Percentiles rank a stretch among this genome's conserved stretches.
Conservation (phyloP, 2,888 invertebrate species). For the Macrophya annulata region DNA sequence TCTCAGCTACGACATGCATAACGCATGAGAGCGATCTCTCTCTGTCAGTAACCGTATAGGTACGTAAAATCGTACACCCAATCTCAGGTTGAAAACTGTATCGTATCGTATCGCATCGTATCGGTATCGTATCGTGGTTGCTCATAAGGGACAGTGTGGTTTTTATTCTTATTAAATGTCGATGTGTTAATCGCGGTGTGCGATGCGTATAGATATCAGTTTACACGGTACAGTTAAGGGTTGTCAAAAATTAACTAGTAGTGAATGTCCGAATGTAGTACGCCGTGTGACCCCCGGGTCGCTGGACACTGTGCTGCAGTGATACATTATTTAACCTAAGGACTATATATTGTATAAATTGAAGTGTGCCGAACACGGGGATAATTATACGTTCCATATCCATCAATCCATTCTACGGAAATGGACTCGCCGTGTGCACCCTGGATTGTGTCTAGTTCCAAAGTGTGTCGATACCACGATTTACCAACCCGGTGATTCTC, state of each 20-base stretch:
- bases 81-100: constrained; percentile 42
- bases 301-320: constrained; percentile 43
- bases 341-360: background rate
- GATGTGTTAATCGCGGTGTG: constrained; percentile 48
- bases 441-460: constrained; percentile 41
- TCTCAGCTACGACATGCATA: constrained; percentile 83
- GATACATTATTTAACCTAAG: background rate
- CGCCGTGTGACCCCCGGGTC: constrained; percentile 41
- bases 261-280: constrained; percentile 39
- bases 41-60: constrained; percentile 60
- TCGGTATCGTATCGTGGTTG: constrained; percentile 49
- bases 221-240: constrained; percentile 3
- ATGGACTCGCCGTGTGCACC: constrained; percentile 47
- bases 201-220: constrained; percentile 23
- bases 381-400: background rate
- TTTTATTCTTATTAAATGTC: constrained; percentile 52
- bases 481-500: constrained; percentile 18
- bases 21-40: constrained; percentile 82
- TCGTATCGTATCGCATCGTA: constrained; percentile 38
- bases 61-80: constrained; percentile 22
- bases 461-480: constrained; percentile 27
- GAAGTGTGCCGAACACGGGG: background rate
- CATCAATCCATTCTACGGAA: background rate
- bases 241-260: constrained; percentile 1
- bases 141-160: constrained; percentile 60